Conservation (phyloP, 2,888 invertebrate genomes). For the Microplitis deprimator region DNA sequence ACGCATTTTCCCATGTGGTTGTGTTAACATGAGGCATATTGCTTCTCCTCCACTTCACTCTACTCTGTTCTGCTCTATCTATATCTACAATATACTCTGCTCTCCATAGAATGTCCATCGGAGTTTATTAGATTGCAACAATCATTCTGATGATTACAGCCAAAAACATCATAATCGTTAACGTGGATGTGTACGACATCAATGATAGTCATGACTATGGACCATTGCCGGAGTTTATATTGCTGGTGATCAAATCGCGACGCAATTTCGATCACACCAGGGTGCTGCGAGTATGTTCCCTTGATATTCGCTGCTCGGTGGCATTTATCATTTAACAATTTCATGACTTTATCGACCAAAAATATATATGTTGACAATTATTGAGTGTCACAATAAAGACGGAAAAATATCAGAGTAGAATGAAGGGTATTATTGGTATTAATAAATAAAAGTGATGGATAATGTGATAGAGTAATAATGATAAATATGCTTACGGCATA, state of each 20-base stretch:
- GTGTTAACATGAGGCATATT: conserved; percentile 6
- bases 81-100: neutral
- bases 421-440: too few relatives aligned
- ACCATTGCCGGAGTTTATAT: conserved; percentile 67
- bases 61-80: neutral
- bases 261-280: conserved; percentile 51
- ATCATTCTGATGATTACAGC: conserved; percentile 70
- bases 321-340: conserved; percentile 26
- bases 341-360: conserved; percentile 2
- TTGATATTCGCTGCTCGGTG: neutral
- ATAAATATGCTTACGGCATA: conserved; percentile 65
- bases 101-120: conserved; percentile 24
- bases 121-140: conserved; percentile 69
- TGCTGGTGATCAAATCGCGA: conserved; percentile 55
- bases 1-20: neutral
- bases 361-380: too few relatives aligned
- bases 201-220: conserved; percentile 59
- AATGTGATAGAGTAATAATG: too few relatives aligned
- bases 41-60: conserved; percentile 1
- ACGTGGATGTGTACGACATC: conserved; percentile 63
- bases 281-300: conserved; percentile 71
- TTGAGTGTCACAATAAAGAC: neutral
- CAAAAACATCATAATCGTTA: conserved; percentile 71
- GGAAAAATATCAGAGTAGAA: neutral
- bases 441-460: too few relatives aligned